Percentiles rank a stretch among this genome's conserved stretches.
phyloP scores from a whole-genome alignment of 1,140 invertebrate genomes.

The Cherax quadricarinatus region DNA sequence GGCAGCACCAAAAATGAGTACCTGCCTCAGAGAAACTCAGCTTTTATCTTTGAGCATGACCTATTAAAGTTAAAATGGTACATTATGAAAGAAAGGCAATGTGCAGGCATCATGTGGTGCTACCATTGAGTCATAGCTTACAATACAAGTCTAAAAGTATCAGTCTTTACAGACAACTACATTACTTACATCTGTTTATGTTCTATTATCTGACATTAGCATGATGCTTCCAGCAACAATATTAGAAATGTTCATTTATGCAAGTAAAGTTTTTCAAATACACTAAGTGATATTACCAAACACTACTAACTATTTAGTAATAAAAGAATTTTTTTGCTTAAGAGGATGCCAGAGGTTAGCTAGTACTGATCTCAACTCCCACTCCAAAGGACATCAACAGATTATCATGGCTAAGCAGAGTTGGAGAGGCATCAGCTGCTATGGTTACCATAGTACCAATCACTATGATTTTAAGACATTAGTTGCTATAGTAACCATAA shows the following conservation, averaged over 20 bases:
- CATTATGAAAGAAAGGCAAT: constrained; percentile 10
- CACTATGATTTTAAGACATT: not conserved
- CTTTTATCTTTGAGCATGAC: constrained; percentile 7
- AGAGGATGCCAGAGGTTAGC: not conserved
- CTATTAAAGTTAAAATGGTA: not conserved
- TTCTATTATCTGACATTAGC: not conserved
- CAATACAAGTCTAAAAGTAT: not conserved
- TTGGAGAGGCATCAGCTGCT: not conserved
- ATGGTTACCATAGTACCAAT: too few relatives aligned
- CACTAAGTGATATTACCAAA: not conserved
- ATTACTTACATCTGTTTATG: not conserved
- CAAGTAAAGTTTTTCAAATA: not conserved
- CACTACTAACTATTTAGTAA: not conserved
- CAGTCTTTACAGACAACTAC: not conserved
- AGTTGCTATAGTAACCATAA: too few relatives aligned
- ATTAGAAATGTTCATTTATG: not conserved
- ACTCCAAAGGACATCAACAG: not conserved
- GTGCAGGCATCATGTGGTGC: constrained; percentile 6
- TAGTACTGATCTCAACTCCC: not conserved
- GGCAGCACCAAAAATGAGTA: not conserved
- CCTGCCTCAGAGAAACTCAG: not conserved
- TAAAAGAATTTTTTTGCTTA: not conserved
- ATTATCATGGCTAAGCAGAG: not conserved
- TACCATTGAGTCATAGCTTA: not conserved
- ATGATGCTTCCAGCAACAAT: constrained; percentile 10